phyloP scores from a whole-genome alignment of 1,140 invertebrate genomes.

The Rhyzopertha dominica region DNA sequence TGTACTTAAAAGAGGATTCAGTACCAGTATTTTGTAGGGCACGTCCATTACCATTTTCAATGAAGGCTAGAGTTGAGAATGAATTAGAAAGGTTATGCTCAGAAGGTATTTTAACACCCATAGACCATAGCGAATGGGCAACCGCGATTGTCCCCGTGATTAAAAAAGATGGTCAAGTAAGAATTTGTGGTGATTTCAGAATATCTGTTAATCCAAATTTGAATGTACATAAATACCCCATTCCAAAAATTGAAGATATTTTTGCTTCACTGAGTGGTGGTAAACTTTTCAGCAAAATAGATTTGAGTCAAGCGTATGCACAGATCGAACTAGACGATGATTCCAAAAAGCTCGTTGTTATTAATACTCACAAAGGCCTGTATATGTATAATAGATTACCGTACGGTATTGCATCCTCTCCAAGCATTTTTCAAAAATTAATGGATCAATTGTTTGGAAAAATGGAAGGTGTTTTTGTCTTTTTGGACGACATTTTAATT shows the following conservation, averaged over 20 bases:
- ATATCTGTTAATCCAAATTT: constrained; percentile 35
- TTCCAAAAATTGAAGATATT: no score
- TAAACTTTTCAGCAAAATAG: no score
- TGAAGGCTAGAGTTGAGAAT: constrained; percentile 1
- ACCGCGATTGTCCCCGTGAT: constrained; percentile 44
- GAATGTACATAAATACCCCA: no score
- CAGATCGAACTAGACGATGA: constrained; percentile 2
- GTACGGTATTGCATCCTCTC: constrained; percentile 37
- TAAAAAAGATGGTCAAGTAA: constrained; percentile 42
- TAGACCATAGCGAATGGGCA: constrained; percentile 32
- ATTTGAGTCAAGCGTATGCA: constrained; percentile 13
- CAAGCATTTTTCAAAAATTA: constrained; percentile 32
- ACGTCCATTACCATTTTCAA: not conserved
- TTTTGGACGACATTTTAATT: constrained; percentile 29
- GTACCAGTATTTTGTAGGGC: constrained; percentile 4
- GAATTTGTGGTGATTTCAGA: constrained; percentile 46
- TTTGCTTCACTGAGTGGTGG: no score
- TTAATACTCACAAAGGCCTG: constrained; percentile 28
- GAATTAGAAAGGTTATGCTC: no score
- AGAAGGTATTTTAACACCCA: no score
- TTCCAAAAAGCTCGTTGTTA: not conserved
- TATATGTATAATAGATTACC: constrained; percentile 35
- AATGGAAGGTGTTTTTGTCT: constrained; percentile 17
- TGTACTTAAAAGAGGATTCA: not conserved
- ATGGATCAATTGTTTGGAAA: constrained; percentile 34